Percentiles rank a stretch among this genome's conserved stretches.
Conservation (phyloP, 92 coral and sea anemone genomes). For the Paragorgia papillata region DNA sequence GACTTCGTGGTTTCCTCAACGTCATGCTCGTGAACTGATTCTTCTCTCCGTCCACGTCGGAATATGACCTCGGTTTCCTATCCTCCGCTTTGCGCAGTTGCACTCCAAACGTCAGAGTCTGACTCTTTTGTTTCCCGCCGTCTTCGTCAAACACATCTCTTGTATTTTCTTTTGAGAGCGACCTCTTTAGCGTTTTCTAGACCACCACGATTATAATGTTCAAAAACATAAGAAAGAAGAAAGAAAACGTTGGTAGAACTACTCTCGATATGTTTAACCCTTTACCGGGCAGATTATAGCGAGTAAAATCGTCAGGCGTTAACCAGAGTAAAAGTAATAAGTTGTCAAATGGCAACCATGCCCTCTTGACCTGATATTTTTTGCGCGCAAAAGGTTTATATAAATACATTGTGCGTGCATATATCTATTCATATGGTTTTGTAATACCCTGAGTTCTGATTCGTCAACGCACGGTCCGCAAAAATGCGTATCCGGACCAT, state of each 20-base stretch:
- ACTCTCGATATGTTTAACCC: no score
- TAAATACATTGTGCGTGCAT: no score
- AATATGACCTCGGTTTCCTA: conserved; percentile 4
- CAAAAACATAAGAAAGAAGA: neutral
- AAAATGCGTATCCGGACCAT: no score
- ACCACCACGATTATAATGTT: neutral
- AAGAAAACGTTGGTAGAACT: neutral
- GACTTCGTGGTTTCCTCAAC: conserved; percentile 81
- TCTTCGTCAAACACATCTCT: conserved; percentile 29
- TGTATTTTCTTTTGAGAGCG: conserved; percentile 50
- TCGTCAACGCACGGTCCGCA: no score
- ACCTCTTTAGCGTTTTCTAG: conserved; percentile 65
- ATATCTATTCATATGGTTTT: no score
- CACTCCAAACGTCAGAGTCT: conserved; percentile 65
- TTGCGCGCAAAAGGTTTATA: no score
- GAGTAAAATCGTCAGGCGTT: no score
- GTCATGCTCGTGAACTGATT: conserved; percentile 55
- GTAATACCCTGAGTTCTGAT: no score
- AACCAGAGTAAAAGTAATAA: no score
- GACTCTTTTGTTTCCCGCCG: conserved; percentile 32
- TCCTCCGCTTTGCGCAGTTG: conserved; percentile 70
- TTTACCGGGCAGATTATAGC: no score
- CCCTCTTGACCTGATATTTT: no score
- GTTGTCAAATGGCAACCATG: no score
- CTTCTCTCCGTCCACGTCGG: neutral